Conservation (phyloP, 2,113 vertebrate species). For the Dipodomys stephensi region DNA sequence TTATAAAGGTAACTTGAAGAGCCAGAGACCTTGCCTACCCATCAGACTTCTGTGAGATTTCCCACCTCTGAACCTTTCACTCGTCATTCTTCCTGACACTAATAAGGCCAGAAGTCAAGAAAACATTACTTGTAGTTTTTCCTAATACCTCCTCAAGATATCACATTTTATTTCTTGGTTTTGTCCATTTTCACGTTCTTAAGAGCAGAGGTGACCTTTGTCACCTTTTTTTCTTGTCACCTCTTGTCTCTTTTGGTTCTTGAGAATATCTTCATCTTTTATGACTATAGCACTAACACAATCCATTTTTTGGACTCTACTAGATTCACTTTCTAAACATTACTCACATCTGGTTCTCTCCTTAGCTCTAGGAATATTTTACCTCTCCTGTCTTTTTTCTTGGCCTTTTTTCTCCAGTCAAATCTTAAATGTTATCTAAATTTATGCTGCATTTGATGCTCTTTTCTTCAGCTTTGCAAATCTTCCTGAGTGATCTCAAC, state of each 20-base stretch:
- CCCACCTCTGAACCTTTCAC: background rate
- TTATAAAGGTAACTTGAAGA: background rate
- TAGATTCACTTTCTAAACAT: background rate
- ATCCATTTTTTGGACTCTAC: background rate
- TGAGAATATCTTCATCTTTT: background rate
- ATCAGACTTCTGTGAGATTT: background rate
- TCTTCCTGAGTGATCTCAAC: background rate
- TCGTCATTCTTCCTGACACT: background rate
- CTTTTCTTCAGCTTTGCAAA: conserved; percentile 17
- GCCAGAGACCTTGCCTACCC: background rate
- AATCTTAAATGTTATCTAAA: conserved; percentile 9
- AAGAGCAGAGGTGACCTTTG: background rate
- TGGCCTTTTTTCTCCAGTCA: background rate
- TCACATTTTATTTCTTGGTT: background rate
- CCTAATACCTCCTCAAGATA: background rate
- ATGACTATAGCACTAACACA: rapidly evolving
- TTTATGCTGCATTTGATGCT: background rate
- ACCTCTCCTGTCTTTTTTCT: background rate
- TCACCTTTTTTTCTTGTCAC: too few relatives aligned
- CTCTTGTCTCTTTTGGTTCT: background rate
- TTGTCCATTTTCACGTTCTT: background rate
- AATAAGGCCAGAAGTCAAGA: background rate
- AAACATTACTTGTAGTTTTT: background rate
- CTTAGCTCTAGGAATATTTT: background rate
- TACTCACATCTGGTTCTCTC: background rate